phyloP scores from a whole-genome alignment of 2,113 vertebrate genomes.

The Lepisosteus osseus region DNA sequence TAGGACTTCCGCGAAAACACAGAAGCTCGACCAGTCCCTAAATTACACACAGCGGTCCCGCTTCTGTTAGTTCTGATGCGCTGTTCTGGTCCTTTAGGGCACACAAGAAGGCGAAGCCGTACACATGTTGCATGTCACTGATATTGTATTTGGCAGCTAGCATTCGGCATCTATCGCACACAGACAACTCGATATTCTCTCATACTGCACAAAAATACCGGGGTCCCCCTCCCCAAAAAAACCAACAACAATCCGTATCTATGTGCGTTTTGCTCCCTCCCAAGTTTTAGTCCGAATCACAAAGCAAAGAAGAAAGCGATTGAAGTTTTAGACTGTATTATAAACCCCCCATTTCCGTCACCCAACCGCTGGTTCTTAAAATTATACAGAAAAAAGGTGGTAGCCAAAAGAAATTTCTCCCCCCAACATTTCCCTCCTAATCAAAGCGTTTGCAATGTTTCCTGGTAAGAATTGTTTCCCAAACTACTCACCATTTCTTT shows the following conservation, averaged over 20 bases:
- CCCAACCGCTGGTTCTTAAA: conserved; percentile 48
- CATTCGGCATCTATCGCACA: conserved; percentile 38
- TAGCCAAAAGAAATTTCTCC: background rate
- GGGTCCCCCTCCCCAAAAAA: conserved; percentile 33
- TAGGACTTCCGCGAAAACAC: conserved; percentile 40
- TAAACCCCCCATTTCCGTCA: conserved; percentile 49
- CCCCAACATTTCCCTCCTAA: conserved; percentile 7
- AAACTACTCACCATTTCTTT: conserved; percentile 91
- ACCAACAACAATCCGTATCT: conserved; percentile 41
- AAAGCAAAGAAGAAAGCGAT: conserved; percentile 46
- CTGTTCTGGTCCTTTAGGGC: conserved; percentile 48
- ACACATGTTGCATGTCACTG: conserved; percentile 65
- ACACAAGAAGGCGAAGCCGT: conserved; percentile 42
- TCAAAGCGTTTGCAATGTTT: conserved; percentile 47
- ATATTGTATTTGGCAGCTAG: conserved; percentile 45
- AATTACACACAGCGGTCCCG: conserved; percentile 31
- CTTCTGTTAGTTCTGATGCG: conserved; percentile 36
- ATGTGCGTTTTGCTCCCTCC: conserved; percentile 25
- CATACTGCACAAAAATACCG: conserved; percentile 49
- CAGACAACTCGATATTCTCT: conserved; percentile 44
- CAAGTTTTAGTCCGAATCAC: conserved; percentile 39
- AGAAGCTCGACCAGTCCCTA: conserved; percentile 31
- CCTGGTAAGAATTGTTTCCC: conserved; percentile 61
- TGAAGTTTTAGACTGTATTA: conserved; percentile 41
- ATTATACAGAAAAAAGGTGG: background rate